These are phyloP conservation scores for Pristionchus japonicus DNA, from an alignment of 2,888 invertebrate genomes.

Conservation along the genomic window DNA sequence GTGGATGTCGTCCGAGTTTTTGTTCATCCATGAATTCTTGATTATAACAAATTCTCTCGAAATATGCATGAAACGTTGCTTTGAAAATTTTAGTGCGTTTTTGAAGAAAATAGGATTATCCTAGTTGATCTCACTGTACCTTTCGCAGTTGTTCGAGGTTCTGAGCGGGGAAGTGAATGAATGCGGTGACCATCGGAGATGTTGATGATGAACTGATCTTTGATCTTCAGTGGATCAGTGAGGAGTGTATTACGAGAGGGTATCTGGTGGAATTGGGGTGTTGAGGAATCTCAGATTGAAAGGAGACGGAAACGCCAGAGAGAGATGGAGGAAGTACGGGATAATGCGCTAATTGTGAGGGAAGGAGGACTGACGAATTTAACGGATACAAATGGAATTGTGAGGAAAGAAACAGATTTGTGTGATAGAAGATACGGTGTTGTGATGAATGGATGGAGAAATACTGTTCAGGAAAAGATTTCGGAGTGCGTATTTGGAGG, in stretches of 20 bases:
- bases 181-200: background rate
- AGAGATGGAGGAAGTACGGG: background rate
- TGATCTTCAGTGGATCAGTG: background rate
- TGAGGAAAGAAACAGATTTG: background rate
- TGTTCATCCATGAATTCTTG: background rate
- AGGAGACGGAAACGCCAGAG: background rate
- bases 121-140: background rate
- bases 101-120: background rate
- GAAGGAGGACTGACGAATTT: background rate
- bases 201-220: background rate
- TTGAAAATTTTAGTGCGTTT: background rate
- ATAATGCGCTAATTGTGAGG: background rate
- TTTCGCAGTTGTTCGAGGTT: background rate
- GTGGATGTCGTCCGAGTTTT: background rate
- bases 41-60: background rate
- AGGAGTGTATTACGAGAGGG: background rate
- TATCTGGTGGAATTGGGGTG: background rate
- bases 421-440: background rate
- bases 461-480: too few species aligned
- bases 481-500: too few species aligned
- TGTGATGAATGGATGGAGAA: too few species aligned
- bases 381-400: background rate
- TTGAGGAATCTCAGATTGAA: background rate
- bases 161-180: constrained; percentile 39
- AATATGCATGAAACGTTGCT: background rate